These are phyloP conservation scores for Odontophorus gujanensis DNA, from an alignment of 2,113 vertebrate species.

Conservation along the genomic window DNA sequence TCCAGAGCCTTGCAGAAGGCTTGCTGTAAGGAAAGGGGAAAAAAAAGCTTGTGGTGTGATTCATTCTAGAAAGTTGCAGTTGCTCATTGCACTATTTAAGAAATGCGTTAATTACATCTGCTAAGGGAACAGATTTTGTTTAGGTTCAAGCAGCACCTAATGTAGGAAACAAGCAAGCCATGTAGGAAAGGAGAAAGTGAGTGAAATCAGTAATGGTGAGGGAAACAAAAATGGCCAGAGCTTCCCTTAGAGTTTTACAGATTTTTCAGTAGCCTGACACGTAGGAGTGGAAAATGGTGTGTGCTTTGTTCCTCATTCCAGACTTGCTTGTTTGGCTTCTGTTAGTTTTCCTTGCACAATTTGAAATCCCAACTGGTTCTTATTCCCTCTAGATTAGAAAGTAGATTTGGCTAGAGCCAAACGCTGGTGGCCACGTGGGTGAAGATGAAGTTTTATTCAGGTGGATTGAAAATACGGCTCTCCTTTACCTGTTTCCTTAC, in stretches of 20 bases:
- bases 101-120: neutral
- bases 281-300: neutral
- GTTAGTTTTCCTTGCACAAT: neutral
- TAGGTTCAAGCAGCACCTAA: neutral
- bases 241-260: neutral
- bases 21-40: neutral
- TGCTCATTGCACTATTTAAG: neutral
- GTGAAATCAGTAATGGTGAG: neutral
- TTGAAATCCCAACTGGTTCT: conserved; percentile 19
- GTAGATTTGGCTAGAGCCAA: conserved; percentile 6
- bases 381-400: neutral
- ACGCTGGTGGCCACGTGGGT: neutral
- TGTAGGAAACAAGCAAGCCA: neutral
- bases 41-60: neutral
- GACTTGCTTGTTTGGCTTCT: neutral
- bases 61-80: conserved; percentile 24
- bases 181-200: neutral
- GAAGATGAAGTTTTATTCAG: conserved; percentile 1
- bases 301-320: neutral
- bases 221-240: neutral
- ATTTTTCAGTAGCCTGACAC: neutral
- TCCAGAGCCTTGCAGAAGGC: neutral
- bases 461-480: neutral
- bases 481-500: neutral
- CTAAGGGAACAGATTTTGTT: neutral